phyloP scores from a whole-genome alignment of 2,797 vertebrate genomes.

The Rallus crepitans region DNA sequence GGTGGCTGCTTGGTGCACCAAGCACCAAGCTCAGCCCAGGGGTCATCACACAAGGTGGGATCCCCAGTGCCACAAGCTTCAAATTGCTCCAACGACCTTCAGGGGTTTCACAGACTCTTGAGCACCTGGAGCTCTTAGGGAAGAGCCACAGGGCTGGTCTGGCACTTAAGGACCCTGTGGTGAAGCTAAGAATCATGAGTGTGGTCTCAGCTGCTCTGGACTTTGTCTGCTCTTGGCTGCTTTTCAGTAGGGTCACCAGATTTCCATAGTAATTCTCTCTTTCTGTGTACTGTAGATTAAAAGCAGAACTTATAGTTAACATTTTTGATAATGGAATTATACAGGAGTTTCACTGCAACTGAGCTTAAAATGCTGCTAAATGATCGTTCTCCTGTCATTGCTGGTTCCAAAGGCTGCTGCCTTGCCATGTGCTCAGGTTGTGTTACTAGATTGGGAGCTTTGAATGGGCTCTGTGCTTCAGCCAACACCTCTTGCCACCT shows the following conservation, averaged over 20 bases:
- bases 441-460: neutral
- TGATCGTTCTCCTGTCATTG: neutral
- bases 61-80: neutral
- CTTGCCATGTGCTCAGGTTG: conserved; percentile 21
- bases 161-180: neutral
- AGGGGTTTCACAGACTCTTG: neutral
- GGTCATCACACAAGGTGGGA: neutral
- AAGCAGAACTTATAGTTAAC: neutral
- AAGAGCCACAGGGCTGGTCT: neutral
- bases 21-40: neutral
- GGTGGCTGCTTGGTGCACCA: neutral
- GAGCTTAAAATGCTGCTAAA: neutral
- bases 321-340: neutral
- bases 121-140: neutral
- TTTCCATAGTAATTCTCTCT: neutral
- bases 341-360: neutral
- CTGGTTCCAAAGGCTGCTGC: neutral
- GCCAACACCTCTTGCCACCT: neutral
- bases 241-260: neutral
- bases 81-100: neutral
- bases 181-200: neutral
- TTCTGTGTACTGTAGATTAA: neutral
- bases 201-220: neutral
- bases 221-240: neutral
- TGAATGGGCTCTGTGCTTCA: neutral